These are phyloP conservation scores for Brachyptera putata DNA, from an alignment of 2,888 invertebrate species.

Conservation along the genomic window DNA sequence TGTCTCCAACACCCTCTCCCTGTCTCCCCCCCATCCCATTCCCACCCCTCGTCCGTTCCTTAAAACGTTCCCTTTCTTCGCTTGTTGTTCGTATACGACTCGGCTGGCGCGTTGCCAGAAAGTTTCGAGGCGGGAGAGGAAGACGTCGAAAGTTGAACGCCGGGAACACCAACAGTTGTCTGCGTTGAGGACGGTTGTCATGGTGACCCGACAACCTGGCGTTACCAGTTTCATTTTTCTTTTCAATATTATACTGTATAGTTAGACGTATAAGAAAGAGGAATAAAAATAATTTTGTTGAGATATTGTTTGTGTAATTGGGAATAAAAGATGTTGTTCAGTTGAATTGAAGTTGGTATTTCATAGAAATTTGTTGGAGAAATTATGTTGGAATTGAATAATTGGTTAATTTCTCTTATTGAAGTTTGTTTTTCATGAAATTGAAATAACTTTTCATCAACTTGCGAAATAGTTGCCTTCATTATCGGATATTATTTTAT, in stretches of 20 bases:
- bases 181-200: constrained; percentile 3
- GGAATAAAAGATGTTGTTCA: not conserved
- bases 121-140: not conserved
- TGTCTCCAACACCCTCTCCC: not conserved
- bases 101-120: not conserved
- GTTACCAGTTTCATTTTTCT: constrained; percentile 4
- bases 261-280: too few species aligned
- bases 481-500: too few species aligned
- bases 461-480: too few species aligned
- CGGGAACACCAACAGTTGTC: constrained; percentile 15
- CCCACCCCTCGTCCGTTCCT: not conserved
- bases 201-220: constrained; percentile 18
- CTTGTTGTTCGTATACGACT: not conserved
- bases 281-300: not conserved
- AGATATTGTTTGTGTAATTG: not conserved
- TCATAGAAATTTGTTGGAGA: too few species aligned
- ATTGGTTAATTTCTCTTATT: too few species aligned
- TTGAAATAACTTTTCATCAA: too few species aligned
- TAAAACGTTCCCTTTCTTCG: not conserved
- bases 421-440: too few species aligned
- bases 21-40: not conserved
- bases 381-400: too few species aligned
- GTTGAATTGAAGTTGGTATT: too few species aligned
- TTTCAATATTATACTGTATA: not conserved
- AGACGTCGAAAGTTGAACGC: not conserved